phyloP scores from a whole-genome alignment of 2,888 invertebrate species.

The Steinernema hermaphroditum region DNA sequence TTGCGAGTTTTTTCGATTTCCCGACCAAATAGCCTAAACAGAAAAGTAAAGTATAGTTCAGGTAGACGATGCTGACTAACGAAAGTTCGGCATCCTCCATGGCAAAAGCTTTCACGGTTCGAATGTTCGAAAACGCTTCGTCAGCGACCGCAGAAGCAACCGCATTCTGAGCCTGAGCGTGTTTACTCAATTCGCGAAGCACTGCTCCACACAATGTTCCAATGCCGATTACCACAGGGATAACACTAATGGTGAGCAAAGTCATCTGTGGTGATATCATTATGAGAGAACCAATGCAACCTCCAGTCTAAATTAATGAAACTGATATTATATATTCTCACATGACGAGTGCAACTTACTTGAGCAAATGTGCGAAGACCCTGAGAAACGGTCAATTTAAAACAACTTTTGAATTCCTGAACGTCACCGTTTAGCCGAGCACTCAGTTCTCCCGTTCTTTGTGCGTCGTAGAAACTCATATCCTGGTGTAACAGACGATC shows the following conservation, averaged over 20 bases:
- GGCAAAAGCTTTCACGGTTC: slow-evolving; percentile 90
- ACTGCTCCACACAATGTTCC: slow-evolving; percentile 82
- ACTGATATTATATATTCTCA: neutral
- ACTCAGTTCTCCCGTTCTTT: slow-evolving; percentile 87
- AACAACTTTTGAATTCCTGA: slow-evolving; percentile 94
- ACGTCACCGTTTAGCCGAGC: slow-evolving; percentile 90
- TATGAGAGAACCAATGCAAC: slow-evolving; percentile 79
- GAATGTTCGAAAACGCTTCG: slow-evolving; percentile 88
- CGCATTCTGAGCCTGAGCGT: slow-evolving; percentile 70
- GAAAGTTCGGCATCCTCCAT: slow-evolving; percentile 84
- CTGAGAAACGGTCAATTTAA: slow-evolving; percentile 88
- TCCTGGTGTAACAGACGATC: slow-evolving; percentile 45
- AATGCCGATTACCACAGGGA: slow-evolving; percentile 82
- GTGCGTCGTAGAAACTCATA: slow-evolving; percentile 66
- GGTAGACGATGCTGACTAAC: slow-evolving; percentile 68
- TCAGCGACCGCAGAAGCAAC: slow-evolving; percentile 86
- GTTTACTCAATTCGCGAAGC: slow-evolving; percentile 68
- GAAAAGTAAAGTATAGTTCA: neutral
- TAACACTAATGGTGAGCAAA: slow-evolving; percentile 78
- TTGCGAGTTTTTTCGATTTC: slow-evolving; percentile 78
- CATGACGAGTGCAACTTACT: slow-evolving; percentile 69
- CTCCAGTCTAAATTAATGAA: slow-evolving; percentile 70
- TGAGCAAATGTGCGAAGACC: slow-evolving; percentile 85
- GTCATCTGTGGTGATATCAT: slow-evolving; percentile 89
- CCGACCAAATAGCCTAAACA: slow-evolving; percentile 69